Base-by-base conservation (phyloP, 2,113 vertebrate genomes). In the Hydrolagus affinis region DNA sequence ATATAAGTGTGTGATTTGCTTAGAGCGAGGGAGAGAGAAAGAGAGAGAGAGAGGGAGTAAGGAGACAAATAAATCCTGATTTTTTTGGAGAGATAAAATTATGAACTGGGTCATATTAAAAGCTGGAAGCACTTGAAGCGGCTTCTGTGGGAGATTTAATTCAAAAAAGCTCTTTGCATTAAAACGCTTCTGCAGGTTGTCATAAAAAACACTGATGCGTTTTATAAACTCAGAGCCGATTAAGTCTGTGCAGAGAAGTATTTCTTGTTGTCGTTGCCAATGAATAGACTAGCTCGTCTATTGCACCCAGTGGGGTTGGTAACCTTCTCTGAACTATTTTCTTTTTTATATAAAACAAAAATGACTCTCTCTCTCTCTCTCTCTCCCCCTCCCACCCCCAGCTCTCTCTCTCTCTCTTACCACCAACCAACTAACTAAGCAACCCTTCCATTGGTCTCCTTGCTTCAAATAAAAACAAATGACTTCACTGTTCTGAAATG, bases 401-500 rank as follows among this genome's bases (percentile, higher is more conserved):
- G n/a, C n/a, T n/a, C n/a, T n/a, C n/a, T n/a, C n/a, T n/a, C 56
- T 23, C 59, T 7, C 25, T 2, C 23, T 0, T 11, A 1, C 44
- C 70, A 28, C 9, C 44, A 44, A 44, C 44, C 44, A 44, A 44
- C 44, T 44, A 44, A 44, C 1, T 6, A 44, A 6, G 2, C 23
- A 70, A 56, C 15, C 25, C 25, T 8, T 28, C n/a, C 28, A 3
- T 14, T 32, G 19, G 3, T 9, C 9, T 30, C 19, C n/a, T 66
- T 62, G 62, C 25, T 68, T 66, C 78, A 83, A 66, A 21, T 68
- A 19, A 17, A 66, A 83, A 83, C 62, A 83, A 64, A 83, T 83
- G 78, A 66, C 62, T 15, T 2, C 78, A 83, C 78, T 68, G 25
- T 68, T 66, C 62, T 66, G 78, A 30, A 83, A 83, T 83, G 78